Conservation (phyloP, 2,888 invertebrate genomes). For the Diloba caeruleocephala region DNA sequence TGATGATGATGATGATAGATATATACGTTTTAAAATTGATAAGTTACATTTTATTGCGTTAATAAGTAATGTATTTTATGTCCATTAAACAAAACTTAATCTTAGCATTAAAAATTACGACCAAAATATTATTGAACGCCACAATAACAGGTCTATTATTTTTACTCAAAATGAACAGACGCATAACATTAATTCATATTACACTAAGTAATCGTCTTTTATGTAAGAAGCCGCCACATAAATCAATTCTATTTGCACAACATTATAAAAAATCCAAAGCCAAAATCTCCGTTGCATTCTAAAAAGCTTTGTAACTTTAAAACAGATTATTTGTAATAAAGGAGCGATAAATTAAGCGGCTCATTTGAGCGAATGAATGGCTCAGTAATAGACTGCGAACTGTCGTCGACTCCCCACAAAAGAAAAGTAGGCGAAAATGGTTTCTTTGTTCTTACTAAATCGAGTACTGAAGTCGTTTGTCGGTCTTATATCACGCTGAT, state of each 20-base stretch:
- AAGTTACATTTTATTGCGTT: too few relatives aligned
- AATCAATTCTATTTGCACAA: not conserved
- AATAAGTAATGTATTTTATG: too few relatives aligned
- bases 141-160: too few relatives aligned
- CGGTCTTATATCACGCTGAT: constrained; percentile 86
- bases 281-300: constrained; percentile 39
- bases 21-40: too few relatives aligned
- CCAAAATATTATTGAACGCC: too few relatives aligned
- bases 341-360: constrained; percentile 82
- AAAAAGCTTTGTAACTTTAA: constrained; percentile 57
- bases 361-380: constrained; percentile 86
- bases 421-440: constrained; percentile 80
- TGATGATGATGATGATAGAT: too few relatives aligned
- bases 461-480: constrained; percentile 84
- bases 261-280: constrained; percentile 5
- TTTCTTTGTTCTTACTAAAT: constrained; percentile 87
- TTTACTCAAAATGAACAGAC: not conserved
- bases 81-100: too few relatives aligned
- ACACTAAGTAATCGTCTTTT: not conserved
- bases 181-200: not conserved
- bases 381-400: constrained; percentile 83
- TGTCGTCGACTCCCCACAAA: constrained; percentile 80
- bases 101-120: too few relatives aligned
- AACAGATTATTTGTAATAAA: constrained; percentile 77
- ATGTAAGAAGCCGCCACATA: not conserved